These are phyloP conservation scores for Austrofundulus limnaeus DNA, from an alignment of 2,113 vertebrate genomes.

Conservation along the genomic window DNA sequence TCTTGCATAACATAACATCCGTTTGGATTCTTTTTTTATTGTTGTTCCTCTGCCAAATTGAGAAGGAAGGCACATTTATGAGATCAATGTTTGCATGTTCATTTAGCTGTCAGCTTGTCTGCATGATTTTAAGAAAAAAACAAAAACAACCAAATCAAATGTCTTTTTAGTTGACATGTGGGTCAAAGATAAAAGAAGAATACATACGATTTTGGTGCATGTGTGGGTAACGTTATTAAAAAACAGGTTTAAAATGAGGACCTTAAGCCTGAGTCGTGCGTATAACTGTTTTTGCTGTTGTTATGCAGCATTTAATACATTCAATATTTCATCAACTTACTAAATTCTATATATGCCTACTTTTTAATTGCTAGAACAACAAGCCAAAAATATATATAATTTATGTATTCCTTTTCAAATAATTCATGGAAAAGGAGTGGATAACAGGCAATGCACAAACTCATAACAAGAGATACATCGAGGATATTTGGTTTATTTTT, in stretches of 20 bases:
- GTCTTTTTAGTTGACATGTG: neutral
- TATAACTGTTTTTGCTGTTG: constrained; percentile 1
- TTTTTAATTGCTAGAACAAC: too few species aligned
- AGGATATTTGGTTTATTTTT: too few species aligned
- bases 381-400: too few species aligned
- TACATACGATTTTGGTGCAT: too few species aligned
- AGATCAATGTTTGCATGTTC: neutral
- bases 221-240: too few species aligned
- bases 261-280: neutral
- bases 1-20: neutral
- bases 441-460: too few species aligned
- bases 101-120: neutral
- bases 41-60: neutral
- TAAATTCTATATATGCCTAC: neutral
- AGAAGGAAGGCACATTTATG: neutral
- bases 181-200: too few species aligned
- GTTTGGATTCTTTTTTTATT: neutral
- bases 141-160: neutral
- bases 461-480: too few species aligned
- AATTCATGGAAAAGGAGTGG: too few species aligned
- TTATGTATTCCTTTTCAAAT: too few species aligned
- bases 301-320: neutral
- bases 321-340: neutral
- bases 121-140: neutral
- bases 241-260: too few species aligned